Evolutionary conservation across 2,797 vertebrate genomes (phyloP).

Genomic region (Allobates femoralis): DNA sequence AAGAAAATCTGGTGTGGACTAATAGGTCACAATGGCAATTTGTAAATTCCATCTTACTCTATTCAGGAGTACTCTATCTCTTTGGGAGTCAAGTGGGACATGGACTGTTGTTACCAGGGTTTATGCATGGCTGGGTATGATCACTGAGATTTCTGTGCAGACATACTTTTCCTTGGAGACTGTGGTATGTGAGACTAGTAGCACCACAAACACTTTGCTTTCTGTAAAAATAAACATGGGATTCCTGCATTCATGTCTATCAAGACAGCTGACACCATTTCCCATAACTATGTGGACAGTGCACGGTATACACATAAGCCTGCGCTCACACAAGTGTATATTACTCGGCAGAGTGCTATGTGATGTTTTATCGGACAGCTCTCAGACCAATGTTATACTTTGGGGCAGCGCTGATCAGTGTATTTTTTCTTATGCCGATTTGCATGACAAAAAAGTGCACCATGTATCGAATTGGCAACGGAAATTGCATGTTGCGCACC

Average conservation of each 20-base stretch:
- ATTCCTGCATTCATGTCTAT: neutral
- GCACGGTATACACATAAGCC: neutral
- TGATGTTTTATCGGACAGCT: too few relatives aligned
- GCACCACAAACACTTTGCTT: neutral
- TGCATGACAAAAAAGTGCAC: too few relatives aligned
- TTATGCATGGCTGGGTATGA: constrained; percentile 12
- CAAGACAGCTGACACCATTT: neutral
- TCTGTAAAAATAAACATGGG: neutral
- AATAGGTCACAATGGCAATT: neutral
- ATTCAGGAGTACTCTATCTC: constrained; percentile 15
- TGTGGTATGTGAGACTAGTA: neutral
- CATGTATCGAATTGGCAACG: too few relatives aligned
- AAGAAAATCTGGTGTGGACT: neutral
- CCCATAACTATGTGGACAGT: neutral
- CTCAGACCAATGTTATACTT: too few relatives aligned
- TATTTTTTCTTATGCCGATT: too few relatives aligned
- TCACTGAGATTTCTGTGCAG: neutral
- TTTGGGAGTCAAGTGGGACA: constrained; percentile 14
- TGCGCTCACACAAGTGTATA: too few relatives aligned
- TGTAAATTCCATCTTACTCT: constrained; percentile 22
- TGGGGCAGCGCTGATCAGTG: too few relatives aligned
- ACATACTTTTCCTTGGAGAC: constrained; percentile 31
- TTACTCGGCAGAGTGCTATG: too few relatives aligned
- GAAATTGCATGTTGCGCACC: too few relatives aligned
- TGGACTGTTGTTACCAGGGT: constrained; percentile 23